These are phyloP conservation scores for Lucinisca nassula DNA, from an alignment of 2,888 invertebrate species.

Conservation along the genomic window DNA sequence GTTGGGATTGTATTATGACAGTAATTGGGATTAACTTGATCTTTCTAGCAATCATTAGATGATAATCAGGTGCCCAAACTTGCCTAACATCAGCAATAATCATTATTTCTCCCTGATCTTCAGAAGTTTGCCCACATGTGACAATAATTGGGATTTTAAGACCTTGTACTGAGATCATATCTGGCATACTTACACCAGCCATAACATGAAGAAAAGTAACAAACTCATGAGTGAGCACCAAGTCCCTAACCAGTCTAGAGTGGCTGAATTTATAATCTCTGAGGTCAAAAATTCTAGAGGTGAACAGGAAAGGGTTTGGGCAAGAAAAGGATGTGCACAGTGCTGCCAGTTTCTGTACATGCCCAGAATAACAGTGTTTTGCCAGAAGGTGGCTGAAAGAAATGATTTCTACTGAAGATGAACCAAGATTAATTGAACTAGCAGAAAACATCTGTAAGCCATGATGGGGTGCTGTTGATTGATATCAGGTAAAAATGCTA, in stretches of 20 bases:
- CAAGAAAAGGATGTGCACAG: too few species aligned
- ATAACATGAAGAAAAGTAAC: not conserved
- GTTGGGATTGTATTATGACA: too few species aligned
- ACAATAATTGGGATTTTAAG: conserved; percentile 15
- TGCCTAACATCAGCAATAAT: not conserved
- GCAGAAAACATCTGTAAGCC: conserved; percentile 38
- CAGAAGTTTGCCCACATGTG: not conserved
- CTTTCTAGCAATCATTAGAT: too few species aligned
- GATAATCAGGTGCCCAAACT: too few species aligned
- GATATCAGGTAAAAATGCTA: conserved; percentile 1
- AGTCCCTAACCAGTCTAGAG: too few species aligned
- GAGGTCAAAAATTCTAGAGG: too few species aligned
- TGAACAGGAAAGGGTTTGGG: too few species aligned
- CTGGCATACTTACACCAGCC: not conserved
- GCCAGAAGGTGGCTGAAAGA: not conserved
- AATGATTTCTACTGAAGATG: conserved; percentile 1
- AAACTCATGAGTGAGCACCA: not conserved
- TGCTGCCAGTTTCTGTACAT: too few species aligned
- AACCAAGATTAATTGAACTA: conserved; percentile 14
- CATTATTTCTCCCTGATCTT: not conserved
- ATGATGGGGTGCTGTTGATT: conserved; percentile 3
- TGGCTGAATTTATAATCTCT: too few species aligned
- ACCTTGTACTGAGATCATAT: not conserved
- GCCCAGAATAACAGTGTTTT: too few species aligned
- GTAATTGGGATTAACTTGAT: too few species aligned